Conservation (phyloP, 2,797 vertebrate species). For the Sparidentex hasta region DNA sequence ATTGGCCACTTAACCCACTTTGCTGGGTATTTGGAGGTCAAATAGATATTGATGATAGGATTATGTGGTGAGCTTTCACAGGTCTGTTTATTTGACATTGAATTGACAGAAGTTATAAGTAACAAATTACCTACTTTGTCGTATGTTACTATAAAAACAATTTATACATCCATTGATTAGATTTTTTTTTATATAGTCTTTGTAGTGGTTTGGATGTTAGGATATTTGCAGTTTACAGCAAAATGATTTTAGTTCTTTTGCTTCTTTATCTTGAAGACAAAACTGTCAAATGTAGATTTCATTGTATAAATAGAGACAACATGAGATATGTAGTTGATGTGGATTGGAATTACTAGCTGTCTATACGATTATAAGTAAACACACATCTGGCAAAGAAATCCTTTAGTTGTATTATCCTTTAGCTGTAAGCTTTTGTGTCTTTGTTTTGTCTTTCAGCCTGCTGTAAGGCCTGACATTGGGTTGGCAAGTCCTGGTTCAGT, state of each 20-base stretch:
- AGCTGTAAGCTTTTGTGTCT: constrained; percentile 15
- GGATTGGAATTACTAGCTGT: neutral
- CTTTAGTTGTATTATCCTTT: neutral
- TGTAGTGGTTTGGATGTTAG: neutral
- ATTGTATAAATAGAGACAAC: neutral
- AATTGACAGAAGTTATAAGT: constrained; percentile 1
- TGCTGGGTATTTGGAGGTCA: constrained; percentile 57
- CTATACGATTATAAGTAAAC: neutral
- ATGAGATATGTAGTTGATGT: neutral
- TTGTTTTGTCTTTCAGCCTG: constrained; percentile 84
- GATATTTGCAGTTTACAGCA: neutral
- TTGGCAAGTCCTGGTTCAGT: constrained; percentile 89
- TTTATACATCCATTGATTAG: neutral
- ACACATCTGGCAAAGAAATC: neutral
- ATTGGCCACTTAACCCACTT: constrained; percentile 81
- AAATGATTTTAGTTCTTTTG: neutral
- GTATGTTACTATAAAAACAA: neutral
- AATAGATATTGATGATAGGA: constrained; percentile 61
- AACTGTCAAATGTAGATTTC: neutral
- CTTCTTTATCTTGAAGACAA: neutral
- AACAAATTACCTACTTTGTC: neutral
- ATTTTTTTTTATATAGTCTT: neutral
- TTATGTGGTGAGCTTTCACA: constrained; percentile 4
- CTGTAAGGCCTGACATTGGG: constrained; percentile 88
- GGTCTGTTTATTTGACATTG: neutral